Conservation (phyloP, 2,888 invertebrate genomes). For the Andrena bicolor region DNA sequence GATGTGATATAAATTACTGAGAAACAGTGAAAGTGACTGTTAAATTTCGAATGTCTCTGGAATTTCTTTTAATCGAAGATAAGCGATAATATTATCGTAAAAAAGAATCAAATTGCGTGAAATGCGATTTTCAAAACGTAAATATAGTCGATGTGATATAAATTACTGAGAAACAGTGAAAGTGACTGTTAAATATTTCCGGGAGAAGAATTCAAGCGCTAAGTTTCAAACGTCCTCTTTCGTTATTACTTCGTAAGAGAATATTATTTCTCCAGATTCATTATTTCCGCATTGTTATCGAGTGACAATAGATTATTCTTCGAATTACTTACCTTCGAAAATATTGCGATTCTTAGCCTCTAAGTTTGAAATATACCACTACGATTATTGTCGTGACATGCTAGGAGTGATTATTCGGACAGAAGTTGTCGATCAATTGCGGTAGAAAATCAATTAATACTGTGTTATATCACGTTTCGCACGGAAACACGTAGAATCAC, state of each 20-base stretch:
- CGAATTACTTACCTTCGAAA: constrained; percentile 44
- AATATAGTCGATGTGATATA: neutral
- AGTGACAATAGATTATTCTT: constrained; percentile 5
- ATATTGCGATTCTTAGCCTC: constrained; percentile 6
- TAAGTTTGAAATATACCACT: neutral
- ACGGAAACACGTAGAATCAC: constrained; percentile 9
- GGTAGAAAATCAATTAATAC: neutral
- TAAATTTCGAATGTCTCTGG: neutral
- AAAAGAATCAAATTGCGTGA: neutral
- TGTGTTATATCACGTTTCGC: constrained; percentile 17
- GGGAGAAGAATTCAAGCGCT: neutral
- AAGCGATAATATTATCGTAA: neutral
- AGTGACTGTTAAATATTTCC: neutral
- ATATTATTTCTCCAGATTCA: neutral
- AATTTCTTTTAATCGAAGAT: neutral
- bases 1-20: neutral
- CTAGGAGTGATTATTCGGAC: neutral
- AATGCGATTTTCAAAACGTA: neutral
- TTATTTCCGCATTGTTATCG: neutral
- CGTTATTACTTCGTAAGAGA: neutral
- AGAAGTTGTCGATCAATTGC: constrained; percentile 5
- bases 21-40: neutral
- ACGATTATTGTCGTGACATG: constrained; percentile 1
- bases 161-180: neutral
- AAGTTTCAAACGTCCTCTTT: neutral